phyloP scores from a whole-genome alignment of 2,888 invertebrate genomes.

The Drosophila macrospina region DNA sequence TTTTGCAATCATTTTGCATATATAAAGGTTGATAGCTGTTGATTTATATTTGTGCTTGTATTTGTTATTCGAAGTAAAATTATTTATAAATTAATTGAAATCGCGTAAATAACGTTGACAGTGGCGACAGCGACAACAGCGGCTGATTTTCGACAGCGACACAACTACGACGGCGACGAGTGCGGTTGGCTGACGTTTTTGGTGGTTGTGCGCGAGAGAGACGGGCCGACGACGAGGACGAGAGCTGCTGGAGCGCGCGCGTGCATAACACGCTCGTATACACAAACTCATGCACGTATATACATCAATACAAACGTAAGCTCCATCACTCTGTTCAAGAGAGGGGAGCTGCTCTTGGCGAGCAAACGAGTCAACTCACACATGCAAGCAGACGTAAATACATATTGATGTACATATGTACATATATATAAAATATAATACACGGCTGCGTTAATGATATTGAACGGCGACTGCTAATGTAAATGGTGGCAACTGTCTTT shows the following conservation, averaged over 20 bases:
- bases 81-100: conserved; percentile 72
- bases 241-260: conserved; percentile 75
- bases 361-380: conserved; percentile 53
- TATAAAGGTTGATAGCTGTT: conserved; percentile 39
- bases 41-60: conserved; percentile 36
- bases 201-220: conserved; percentile 63
- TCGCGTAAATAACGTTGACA: conserved; percentile 58
- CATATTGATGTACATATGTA: conserved; percentile 25
- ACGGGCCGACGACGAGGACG: conserved; percentile 47
- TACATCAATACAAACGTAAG: conserved; percentile 36
- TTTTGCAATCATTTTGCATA: conserved; percentile 45
- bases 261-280: conserved; percentile 70
- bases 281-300: conserved; percentile 36
- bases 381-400: conserved; percentile 49
- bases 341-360: conserved; percentile 37
- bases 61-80: conserved; percentile 49
- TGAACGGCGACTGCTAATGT: conserved; percentile 52
- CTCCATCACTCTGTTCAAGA: conserved; percentile 30
- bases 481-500: conserved; percentile 51
- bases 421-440: conserved; percentile 54
- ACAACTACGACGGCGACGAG: conserved; percentile 47
- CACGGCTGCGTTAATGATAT: conserved; percentile 63
- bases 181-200: conserved; percentile 60
- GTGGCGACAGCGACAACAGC: conserved; percentile 24
- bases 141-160: conserved; percentile 45